phyloP scores from a whole-genome alignment of 2,113 vertebrate species.

The Sinocyclocheilus anophthalmus region DNA sequence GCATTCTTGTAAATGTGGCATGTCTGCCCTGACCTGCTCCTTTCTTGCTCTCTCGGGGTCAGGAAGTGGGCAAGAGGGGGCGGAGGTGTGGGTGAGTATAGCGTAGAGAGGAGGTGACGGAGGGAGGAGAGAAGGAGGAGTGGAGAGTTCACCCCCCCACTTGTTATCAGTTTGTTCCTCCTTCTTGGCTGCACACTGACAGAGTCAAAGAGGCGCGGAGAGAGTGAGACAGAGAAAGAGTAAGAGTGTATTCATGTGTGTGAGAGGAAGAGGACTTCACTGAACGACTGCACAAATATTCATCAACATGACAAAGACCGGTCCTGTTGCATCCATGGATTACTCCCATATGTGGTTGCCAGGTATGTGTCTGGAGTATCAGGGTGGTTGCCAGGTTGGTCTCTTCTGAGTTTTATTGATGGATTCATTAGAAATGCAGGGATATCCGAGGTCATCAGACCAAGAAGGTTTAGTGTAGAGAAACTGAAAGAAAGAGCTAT shows the following conservation, averaged over 20 bases:
- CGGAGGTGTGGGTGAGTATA: conserved; percentile 56
- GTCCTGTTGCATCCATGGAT: conserved; percentile 75
- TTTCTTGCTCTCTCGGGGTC: conserved; percentile 12
- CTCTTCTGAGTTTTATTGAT: conserved; percentile 49
- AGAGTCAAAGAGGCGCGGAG: conserved; percentile 39
- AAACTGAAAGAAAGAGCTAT: background rate
- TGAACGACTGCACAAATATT: conserved; percentile 38
- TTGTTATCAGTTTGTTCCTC: conserved; percentile 56
- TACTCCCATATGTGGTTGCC: conserved; percentile 78
- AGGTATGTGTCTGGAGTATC: conserved; percentile 70
- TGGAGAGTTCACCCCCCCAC: conserved; percentile 44
- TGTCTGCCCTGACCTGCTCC: background rate
- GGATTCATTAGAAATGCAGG: background rate
- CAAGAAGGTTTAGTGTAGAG: background rate
- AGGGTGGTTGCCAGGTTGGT: conserved; percentile 54
- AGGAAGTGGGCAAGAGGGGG: conserved; percentile 69
- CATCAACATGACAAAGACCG: conserved; percentile 72
- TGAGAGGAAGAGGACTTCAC: conserved; percentile 34
- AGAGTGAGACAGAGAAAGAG: conserved; percentile 32
- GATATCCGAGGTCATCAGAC: background rate
- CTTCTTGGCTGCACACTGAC: conserved; percentile 42
- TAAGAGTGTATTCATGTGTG: conserved; percentile 39
- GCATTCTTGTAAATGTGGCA: no score
- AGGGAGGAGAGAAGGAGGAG: conserved; percentile 54
- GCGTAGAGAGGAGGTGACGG: conserved; percentile 53